Conservation (phyloP, 2,888 invertebrate species). For the Sesamia inferens region DNA sequence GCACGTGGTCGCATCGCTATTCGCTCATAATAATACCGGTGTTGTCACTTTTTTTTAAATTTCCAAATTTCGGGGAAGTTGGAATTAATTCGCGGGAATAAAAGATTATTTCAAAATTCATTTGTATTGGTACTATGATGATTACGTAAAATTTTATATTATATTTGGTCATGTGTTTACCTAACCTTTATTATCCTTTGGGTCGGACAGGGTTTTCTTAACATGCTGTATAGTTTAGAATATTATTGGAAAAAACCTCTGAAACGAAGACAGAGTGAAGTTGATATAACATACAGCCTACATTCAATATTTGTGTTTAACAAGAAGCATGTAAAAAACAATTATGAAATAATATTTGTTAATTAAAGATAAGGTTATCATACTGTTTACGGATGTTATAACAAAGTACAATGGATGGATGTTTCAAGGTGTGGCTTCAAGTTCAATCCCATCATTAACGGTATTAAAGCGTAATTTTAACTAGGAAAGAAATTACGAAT, state of each 20-base stretch:
- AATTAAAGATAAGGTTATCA: constrained; percentile 46
- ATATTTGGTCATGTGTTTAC: too few relatives aligned
- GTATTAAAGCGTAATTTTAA: constrained; percentile 12
- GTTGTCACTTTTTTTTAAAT: too few relatives aligned
- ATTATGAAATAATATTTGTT: constrained; percentile 34
- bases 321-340: constrained; percentile 23
- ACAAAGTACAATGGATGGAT: constrained; percentile 13
- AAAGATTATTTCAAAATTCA: too few relatives aligned
- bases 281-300: constrained; percentile 35
- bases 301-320: constrained; percentile 27
- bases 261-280: constrained; percentile 15
- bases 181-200: too few relatives aligned
- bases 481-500: constrained; percentile 8
- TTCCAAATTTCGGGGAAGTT: too few relatives aligned
- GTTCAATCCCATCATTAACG: constrained; percentile 36
- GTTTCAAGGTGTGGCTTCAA: constrained; percentile 52
- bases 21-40: too few relatives aligned
- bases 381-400: constrained; percentile 35
- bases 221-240: background rate
- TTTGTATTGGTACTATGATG: too few relatives aligned
- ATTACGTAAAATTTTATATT: too few relatives aligned
- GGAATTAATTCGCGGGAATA: too few relatives aligned
- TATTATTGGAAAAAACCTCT: background rate
- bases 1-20: too few relatives aligned
- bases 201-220: too few relatives aligned